Evolutionary conservation across 2,888 invertebrate genomes (phyloP).

Genomic region (Phalangium opilio): DNA sequence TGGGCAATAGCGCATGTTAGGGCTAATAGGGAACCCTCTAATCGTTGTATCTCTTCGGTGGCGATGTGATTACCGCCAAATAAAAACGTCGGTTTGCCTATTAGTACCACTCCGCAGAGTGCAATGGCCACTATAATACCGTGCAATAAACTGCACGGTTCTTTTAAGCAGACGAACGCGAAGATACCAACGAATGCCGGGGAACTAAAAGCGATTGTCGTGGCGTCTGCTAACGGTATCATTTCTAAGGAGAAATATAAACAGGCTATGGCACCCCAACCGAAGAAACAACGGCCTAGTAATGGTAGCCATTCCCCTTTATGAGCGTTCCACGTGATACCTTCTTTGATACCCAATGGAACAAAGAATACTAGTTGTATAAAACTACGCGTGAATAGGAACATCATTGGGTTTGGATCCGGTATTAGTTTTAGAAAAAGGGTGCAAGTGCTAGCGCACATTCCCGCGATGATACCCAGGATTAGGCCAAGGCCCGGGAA

Average conservation of each 20-base stretch:
- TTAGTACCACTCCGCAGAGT: slow-evolving; percentile 8
- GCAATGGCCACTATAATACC: slow-evolving; percentile 2
- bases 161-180: slow-evolving; percentile 8
- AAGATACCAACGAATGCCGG: slow-evolving; percentile 12
- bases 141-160: slow-evolving; percentile 11
- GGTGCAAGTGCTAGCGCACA: too few species aligned
- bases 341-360: too few species aligned
- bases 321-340: too few species aligned
- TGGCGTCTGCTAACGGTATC: slow-evolving; percentile 10
- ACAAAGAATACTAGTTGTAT: too few species aligned
- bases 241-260: slow-evolving; percentile 7
- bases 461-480: too few species aligned
- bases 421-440: too few species aligned
- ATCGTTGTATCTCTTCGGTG: not conserved
- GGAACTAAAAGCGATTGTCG: slow-evolving; percentile 11
- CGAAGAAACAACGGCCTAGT: too few species aligned
- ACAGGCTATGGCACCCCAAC: too few species aligned
- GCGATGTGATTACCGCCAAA: slow-evolving; percentile 5
- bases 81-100: slow-evolving; percentile 10
- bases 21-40: slow-evolving; percentile 5
- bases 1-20: slow-evolving; percentile 4
- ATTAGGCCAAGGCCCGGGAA: too few species aligned
- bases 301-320: too few species aligned
- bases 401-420: too few species aligned
- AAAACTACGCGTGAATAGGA: too few species aligned